Percentiles rank a stretch among this genome's conserved stretches.
Conservation (phyloP, 1,140 invertebrate genomes). For the Pogonomyrmex californicus region DNA sequence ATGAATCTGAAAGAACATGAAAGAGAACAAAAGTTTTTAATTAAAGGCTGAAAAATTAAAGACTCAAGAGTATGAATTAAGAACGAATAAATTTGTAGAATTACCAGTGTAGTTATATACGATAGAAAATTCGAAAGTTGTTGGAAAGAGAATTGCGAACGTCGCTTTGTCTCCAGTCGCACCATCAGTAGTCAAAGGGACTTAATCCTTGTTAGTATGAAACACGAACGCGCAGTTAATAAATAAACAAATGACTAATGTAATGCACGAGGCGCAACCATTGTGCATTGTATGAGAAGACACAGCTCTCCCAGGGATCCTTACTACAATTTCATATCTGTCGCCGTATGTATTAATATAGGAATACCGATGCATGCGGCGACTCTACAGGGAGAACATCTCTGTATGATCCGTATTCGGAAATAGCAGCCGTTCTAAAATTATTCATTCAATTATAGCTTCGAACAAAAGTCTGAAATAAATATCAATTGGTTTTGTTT, state of each 20-base stretch:
- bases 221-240: conserved; percentile 61
- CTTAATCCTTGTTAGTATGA: conserved; percentile 66
- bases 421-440: background rate
- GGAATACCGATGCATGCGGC: conserved; percentile 11
- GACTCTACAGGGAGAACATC: conserved; percentile 41
- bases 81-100: background rate
- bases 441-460: background rate
- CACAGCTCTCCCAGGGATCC: conserved; percentile 32
- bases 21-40: background rate
- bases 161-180: conserved; percentile 2
- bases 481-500: background rate
- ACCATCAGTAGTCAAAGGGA: conserved; percentile 22
- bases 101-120: background rate
- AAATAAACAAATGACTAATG: conserved; percentile 81
- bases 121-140: background rate
- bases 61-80: background rate
- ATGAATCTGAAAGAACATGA: background rate
- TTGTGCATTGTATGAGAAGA: conserved; percentile 80
- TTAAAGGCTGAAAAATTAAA: background rate
- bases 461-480: background rate
- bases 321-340: conserved; percentile 74
- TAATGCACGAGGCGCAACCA: conserved; percentile 75
- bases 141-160: background rate
- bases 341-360: conserved; percentile 70
- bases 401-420: background rate